phyloP scores from a whole-genome alignment of 2,797 vertebrate species.

The Ctenopoma multispine region DNA sequence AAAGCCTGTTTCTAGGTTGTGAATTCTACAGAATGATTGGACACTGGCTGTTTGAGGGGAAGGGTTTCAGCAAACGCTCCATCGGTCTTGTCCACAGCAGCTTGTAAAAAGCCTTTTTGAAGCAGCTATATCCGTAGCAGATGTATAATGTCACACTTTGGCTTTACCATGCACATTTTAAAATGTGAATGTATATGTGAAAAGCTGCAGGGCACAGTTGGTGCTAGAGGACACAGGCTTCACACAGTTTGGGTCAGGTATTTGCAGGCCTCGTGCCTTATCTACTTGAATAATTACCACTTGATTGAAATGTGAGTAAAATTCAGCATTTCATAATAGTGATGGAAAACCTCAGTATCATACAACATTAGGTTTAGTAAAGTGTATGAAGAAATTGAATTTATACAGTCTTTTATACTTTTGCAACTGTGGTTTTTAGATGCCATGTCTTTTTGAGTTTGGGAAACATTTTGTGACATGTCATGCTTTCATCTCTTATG shows the following conservation, averaged over 20 bases:
- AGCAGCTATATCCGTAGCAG: neutral
- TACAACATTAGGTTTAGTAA: neutral
- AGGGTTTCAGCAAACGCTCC: conserved; percentile 22
- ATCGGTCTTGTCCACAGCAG: neutral
- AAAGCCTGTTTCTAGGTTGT: neutral
- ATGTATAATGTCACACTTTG: conserved; percentile 4
- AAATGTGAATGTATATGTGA: conserved; percentile 50
- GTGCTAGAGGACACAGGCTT: conserved; percentile 72
- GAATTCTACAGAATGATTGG: neutral
- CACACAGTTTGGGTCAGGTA: conserved; percentile 57
- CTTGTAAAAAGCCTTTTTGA: conserved; percentile 11
- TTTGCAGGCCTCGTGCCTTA: conserved; percentile 72
- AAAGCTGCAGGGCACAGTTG: conserved; percentile 57
- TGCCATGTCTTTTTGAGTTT: neutral
- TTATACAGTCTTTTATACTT: conserved; percentile 14
- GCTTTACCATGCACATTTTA: conserved; percentile 1
- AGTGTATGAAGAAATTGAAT: conserved; percentile 1
- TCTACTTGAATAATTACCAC: conserved; percentile 70
- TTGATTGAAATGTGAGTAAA: conserved; percentile 19
- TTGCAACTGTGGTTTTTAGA: conserved; percentile 3
- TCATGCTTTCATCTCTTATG: neutral
- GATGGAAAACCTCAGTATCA: neutral
- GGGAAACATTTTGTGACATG: neutral
- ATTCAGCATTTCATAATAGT: conserved; percentile 4
- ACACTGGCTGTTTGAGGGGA: neutral